Evolutionary conservation across 2,888 invertebrate genomes (phyloP), one percentile per base, ranked within the genome.

Genomic region (Steinernema scapterisci): DNA sequence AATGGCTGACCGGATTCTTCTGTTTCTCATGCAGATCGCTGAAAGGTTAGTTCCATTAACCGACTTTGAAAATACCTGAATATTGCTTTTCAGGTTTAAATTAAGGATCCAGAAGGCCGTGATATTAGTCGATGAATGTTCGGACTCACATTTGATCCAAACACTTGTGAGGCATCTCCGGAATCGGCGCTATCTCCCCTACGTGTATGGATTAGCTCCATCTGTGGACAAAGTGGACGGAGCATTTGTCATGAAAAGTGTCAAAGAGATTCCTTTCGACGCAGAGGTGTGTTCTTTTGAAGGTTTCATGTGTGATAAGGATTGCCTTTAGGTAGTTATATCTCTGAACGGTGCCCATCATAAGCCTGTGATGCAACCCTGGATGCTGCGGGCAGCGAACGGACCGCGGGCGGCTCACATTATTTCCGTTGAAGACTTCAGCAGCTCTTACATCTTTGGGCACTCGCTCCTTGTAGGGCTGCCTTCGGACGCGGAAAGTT

Each of bases 391-490:
- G 9, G 75, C 71, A 13, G 75, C 72, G 16, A 72, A 73, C 51
- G 75, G 75, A n/a, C 52, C 23, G 11, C 54, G 56, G 54, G 52
- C 75, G 19, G 75, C 73, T 19, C 75, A 75, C 46, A 45, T 74
- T 19, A 23, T 74, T 25, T 19, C 25, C 21, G 16, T 74, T 27
- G 74, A 74, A 31, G 46, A 21, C 11, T 52, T 21, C 23, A 11
- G 52, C 52, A 52, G 21, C 11, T 21, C 21, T 23, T 52, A 52
- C 52, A 52, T 9, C 23, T 21, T 11, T 23, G 21, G 11, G 19
- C 52, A 52, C 52, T 5, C 52, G 19, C 52, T 52, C 11, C 52
- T 52, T 23, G 23, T 21, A 9, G 52, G 52, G 52, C 19, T 52
- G 23, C 52, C 52, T 21, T 52, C 52, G 11, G 52, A 52, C 11